These are phyloP conservation scores for Folsomia candida DNA, from an alignment of 2,888 invertebrate genomes.

Conservation along the genomic window DNA sequence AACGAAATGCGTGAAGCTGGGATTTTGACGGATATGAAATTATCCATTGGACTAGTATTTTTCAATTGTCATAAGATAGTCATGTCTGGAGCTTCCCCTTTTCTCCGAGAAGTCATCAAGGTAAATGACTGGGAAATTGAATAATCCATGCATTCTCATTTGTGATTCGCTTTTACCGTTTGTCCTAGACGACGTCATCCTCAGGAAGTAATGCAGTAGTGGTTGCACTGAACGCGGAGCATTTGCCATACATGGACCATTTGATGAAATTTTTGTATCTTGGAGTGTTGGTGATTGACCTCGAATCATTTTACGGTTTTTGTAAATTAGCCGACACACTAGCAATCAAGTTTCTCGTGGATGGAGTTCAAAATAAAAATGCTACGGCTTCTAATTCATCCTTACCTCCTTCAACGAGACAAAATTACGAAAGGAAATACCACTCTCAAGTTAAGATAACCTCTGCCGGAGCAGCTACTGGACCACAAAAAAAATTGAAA, in stretches of 20 bases:
- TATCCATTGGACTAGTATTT: neutral
- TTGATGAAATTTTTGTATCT: neutral
- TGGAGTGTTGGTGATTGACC: neutral
- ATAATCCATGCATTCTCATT: too few species aligned
- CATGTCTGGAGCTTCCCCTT: neutral
- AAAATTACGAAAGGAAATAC: too few species aligned
- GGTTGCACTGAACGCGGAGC: neutral
- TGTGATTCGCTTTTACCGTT: too few species aligned
- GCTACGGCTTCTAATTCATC: too few species aligned
- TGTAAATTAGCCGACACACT: neutral
- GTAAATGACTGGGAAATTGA: too few species aligned
- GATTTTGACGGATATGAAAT: neutral
- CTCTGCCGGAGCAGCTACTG: too few species aligned
- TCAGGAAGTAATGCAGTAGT: too few species aligned
- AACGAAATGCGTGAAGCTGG: neutral
- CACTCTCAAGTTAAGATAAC: too few species aligned
- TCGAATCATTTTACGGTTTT: neutral
- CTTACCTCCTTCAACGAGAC: too few species aligned
- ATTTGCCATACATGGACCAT: neutral
- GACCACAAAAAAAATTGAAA: too few species aligned
- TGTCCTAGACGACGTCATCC: too few species aligned
- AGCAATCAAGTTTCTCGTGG: neutral
- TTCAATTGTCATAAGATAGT: neutral
- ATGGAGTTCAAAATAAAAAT: too few species aligned
- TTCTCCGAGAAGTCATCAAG: neutral